Percentiles rank a stretch among this genome's conserved stretches.
These are phyloP conservation scores for Clistopyga incitator DNA, from an alignment of 2,888 invertebrate species.

Conservation along the genomic window DNA sequence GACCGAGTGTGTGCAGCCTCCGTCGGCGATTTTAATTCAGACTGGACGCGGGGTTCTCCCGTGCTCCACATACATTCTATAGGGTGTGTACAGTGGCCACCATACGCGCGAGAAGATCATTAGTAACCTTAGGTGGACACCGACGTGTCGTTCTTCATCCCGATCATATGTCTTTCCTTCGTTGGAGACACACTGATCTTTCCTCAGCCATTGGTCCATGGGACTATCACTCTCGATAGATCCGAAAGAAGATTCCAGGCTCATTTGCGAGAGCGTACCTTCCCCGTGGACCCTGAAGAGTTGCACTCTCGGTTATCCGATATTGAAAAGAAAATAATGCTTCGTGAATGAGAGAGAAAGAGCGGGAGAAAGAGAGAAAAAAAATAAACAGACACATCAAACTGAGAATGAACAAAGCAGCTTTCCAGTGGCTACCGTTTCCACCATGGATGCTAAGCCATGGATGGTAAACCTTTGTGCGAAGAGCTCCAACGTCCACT, in stretches of 20 bases:
- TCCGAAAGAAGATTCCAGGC: conserved; percentile 62
- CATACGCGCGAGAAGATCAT: conserved; percentile 79
- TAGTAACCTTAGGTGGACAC: conserved; percentile 84
- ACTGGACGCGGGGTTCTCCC: conserved; percentile 74
- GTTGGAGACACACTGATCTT: conserved; percentile 62
- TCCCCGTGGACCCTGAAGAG: not conserved
- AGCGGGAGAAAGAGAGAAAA: no score
- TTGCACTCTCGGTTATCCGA: conserved; percentile 8
- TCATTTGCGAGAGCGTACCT: conserved; percentile 70
- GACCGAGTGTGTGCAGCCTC: conserved; percentile 67
- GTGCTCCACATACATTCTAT: conserved; percentile 82
- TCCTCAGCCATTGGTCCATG: conserved; percentile 63
- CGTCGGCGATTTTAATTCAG: conserved; percentile 83
- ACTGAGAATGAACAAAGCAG: conserved; percentile 42
- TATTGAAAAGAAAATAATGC: conserved; percentile 31
- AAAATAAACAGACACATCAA: not conserved
- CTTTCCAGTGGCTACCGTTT: conserved; percentile 26
- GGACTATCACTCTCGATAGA: conserved; percentile 50
- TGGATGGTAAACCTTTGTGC: conserved; percentile 8
- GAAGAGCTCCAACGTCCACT: not conserved
- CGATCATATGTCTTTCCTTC: conserved; percentile 77
- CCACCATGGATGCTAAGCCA: not conserved
- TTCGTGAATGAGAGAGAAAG: no score
- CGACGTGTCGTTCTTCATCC: conserved; percentile 83
- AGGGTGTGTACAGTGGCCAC: conserved; percentile 71